Base-by-base conservation (phyloP, 2,113 vertebrate genomes). In the Fregetta grallaria region DNA sequence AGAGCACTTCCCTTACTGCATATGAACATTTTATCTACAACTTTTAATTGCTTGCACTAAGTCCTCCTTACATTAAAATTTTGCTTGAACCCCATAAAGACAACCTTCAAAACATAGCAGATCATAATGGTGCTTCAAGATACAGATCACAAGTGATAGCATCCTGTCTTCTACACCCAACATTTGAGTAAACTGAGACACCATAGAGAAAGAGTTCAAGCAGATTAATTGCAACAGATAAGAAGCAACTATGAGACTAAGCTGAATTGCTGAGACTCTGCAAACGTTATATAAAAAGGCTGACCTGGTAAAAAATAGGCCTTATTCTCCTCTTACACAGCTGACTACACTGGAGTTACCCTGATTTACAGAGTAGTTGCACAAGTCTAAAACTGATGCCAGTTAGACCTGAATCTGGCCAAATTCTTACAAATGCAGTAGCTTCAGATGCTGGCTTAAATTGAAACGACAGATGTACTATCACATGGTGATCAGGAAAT, bases 381-480 rank as follows among this genome's bases (percentile, higher is more conserved):
- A 77, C 47, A 74, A 88, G 47, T 25, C 18, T 84, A 79, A 76
- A 93, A 55, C 67, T 56, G 26, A 66, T 66, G 59, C 52, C 73
- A 86, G 59, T 67, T 79, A 36, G 55, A 88, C 72, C 55, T 50
- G 88, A 94, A 88, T 71, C 84, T 96, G 87, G 86, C 86, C 71
- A 83, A 91, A 91, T 13, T 70, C 63, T 58, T 89, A 42, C 42
- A 85, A 81, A 76, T 23, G 45, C 58, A 92, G 66, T 66, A 80
- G 77, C 75, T 90, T 94, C 77, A 92, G 80, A 89, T 92, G 53
- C 53, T 92, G 84, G 84, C 81, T 95, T 80, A 79, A 95, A 92
- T 3, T 63, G 95, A 94, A 97, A 66, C 5, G 5, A 88, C 92
- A 96, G 95, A 94, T 95, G 96, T 79, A 94, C 77, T 70, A 82